Evolutionary conservation across 2,113 vertebrate species (phyloP).

Genomic region (Lasiurus borealis): DNA sequence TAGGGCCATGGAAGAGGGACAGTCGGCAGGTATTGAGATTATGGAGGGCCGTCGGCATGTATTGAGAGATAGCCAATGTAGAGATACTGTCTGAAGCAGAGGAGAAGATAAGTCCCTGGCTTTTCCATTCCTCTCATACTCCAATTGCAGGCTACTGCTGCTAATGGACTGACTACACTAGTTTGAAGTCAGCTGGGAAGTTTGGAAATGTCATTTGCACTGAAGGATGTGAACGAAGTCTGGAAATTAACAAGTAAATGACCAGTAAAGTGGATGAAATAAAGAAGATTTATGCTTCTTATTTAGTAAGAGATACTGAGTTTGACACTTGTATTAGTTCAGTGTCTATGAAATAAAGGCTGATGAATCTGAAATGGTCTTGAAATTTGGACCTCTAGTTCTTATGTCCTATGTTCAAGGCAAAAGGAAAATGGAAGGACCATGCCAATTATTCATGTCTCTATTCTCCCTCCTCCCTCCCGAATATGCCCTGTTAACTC

Average conservation of each 20-base stretch:
- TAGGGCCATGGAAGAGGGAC: neutral
- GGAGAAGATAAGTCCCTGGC: neutral
- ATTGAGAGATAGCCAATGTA: neutral
- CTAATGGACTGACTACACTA: neutral
- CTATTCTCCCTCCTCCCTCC: neutral
- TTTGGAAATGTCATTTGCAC: slow-evolving; percentile 37
- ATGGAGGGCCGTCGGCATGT: neutral
- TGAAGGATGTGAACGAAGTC: neutral
- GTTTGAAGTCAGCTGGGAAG: neutral
- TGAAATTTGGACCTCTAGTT: neutral
- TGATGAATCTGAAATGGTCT: neutral
- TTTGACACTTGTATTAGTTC: neutral
- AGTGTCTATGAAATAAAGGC: neutral
- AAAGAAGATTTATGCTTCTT: neutral
- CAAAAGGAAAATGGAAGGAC: neutral
- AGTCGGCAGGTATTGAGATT: neutral
- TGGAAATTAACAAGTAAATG: neutral
- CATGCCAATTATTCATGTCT: neutral
- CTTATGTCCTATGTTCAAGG: neutral
- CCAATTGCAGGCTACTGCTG: neutral
- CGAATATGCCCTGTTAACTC: neutral
- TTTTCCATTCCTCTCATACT: neutral
- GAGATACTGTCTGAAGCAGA: neutral
- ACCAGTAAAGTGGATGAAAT: neutral
- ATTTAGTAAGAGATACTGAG: neutral